Conservation (phyloP, 2,888 invertebrate genomes). For the Drosophila nigricruria region DNA sequence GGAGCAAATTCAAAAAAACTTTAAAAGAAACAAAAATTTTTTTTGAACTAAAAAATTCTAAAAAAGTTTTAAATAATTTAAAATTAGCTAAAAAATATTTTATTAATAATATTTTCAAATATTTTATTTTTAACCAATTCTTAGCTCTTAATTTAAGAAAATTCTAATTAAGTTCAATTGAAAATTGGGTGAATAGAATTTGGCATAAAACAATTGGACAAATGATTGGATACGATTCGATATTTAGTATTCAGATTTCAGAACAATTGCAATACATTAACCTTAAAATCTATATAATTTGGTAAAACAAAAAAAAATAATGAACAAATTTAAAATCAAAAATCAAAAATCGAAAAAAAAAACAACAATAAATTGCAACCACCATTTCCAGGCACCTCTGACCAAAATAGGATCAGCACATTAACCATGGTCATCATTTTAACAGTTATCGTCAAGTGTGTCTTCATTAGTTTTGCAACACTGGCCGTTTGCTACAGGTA, state of each 20-base stretch:
- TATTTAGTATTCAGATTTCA: conserved; percentile 30
- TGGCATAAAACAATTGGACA: neutral
- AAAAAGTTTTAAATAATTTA: neutral
- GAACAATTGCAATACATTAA: conserved; percentile 27
- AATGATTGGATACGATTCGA: conserved; percentile 3
- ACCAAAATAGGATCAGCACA: conserved; percentile 94
- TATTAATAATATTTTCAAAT: neutral
- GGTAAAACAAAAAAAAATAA: conserved; percentile 19
- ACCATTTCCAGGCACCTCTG: conserved; percentile 89
- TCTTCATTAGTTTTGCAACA: conserved; percentile 98
- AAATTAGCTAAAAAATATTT: neutral
- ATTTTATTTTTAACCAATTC: no score
- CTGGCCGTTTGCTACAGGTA: conserved; percentile 98
- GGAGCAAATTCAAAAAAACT: no score
- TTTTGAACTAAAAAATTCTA: neutral
- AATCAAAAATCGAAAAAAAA: conserved; percentile 8
- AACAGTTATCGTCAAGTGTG: conserved; percentile 95
- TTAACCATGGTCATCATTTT: conserved; percentile 96
- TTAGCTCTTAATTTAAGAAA: no score
- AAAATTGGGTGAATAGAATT: neutral
- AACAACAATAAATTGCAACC: conserved; percentile 62
- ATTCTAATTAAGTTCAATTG: neutral
- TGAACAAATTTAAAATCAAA: neutral
- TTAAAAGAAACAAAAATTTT: no score
- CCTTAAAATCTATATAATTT: conserved; percentile 22